Base-by-base conservation (phyloP, 2,797 vertebrate genomes). In the Diglossa cyanea region DNA sequence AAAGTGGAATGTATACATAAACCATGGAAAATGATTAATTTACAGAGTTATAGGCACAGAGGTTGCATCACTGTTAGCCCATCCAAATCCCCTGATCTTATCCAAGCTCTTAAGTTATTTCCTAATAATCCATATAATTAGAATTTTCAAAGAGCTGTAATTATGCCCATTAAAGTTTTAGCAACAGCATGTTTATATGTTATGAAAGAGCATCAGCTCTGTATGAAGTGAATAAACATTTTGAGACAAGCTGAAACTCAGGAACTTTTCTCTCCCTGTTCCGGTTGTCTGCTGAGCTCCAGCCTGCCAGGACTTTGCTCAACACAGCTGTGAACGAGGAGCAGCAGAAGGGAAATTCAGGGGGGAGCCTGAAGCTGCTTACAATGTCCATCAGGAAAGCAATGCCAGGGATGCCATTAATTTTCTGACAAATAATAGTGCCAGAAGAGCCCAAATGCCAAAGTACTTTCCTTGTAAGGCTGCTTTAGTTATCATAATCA, bases 61-160 rank as follows among this genome's bases (percentile, higher is more conserved):
- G n/a, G 37, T 91, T 96, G 79, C 70, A 2, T 93, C 89, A 93
- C 76, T 72, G 51, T 28, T 82, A 94, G 79, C 62, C 75, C 79
- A 86, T 96, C 68, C 62, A 83, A 95, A 91, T 77, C 48, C 54
- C 51, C 62, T 35, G 54, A 93, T 94, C 24, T 90, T 86, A 94
- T 73, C 85, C 89, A 78, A 84, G 76, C 73, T 86, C 81, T 86
- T 65, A 79, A 89, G 65, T 71, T 94, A 84, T 92, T 96, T 94
- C 88, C 86, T 81, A 85, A 75, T 93, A 95, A 86, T 82, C 83
- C 60, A 42, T 86, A 84, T 81, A 90, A 94, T 91, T 91, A 93
- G 82, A 90, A 78, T 86, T 94, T 78, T 91, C 82, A 81, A 94
- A 93, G 79, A 83, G n/a, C 12, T 0, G 3, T 66, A 91, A 93